Evolutionary conservation across 2,888 invertebrate species (phyloP).

Genomic region (Thymelicus lineola): DNA sequence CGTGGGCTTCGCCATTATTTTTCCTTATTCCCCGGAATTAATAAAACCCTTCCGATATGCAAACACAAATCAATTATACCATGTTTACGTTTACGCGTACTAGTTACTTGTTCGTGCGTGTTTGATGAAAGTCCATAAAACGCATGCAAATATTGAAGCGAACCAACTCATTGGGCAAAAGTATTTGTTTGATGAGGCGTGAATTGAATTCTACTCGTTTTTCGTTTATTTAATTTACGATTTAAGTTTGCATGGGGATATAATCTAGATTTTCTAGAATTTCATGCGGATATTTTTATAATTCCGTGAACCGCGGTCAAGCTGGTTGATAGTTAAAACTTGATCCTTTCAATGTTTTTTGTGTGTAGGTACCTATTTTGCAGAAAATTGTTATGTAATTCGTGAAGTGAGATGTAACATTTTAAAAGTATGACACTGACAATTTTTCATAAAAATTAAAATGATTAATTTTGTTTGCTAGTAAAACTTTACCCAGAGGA

Average conservation of each 20-base stretch:
- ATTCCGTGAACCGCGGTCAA: too few relatives aligned
- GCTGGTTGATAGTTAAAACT: too few relatives aligned
- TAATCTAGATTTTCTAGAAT: background rate
- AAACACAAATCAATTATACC: constrained; percentile 44
- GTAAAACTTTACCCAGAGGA: too few relatives aligned
- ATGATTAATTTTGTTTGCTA: too few relatives aligned
- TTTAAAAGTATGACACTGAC: too few relatives aligned
- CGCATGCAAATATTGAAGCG: constrained; percentile 49
- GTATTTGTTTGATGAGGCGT: constrained; percentile 42
- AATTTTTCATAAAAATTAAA: too few relatives aligned
- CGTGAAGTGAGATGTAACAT: too few relatives aligned
- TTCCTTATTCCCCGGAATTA: constrained; percentile 12
- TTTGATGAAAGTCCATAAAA: constrained; percentile 41
- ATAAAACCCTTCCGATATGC: constrained; percentile 29
- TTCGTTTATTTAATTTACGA: background rate
- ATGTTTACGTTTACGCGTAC: constrained; percentile 42
- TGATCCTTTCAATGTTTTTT: too few relatives aligned
- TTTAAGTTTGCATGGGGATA: background rate
- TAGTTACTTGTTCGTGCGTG: constrained; percentile 22
- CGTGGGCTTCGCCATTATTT: background rate
- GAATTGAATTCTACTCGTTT: background rate
- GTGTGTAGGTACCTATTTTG: too few relatives aligned
- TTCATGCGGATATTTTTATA: too few relatives aligned
- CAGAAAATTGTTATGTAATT: too few relatives aligned
- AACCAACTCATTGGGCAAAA: constrained; percentile 47